phyloP scores from a whole-genome alignment of 1,140 invertebrate genomes.

The Oscheius sp. region DNA sequence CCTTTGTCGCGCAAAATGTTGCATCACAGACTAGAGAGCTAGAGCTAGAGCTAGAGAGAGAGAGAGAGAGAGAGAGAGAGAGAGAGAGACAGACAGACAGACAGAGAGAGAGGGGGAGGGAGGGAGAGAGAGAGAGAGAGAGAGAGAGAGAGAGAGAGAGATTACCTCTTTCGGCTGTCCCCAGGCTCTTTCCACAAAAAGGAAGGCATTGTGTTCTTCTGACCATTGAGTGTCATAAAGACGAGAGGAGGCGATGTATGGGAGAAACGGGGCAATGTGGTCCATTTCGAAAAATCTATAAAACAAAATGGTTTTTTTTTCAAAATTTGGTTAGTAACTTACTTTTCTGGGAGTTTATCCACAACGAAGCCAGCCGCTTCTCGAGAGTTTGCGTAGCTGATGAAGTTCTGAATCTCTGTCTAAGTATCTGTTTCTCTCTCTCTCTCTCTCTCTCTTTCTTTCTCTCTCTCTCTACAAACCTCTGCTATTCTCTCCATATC shows the following conservation, averaged over 20 bases:
- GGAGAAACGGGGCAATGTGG: constrained; percentile 16
- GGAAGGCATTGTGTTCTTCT: constrained; percentile 34
- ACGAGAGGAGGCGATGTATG: constrained; percentile 22
- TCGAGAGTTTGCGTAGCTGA: constrained; percentile 23
- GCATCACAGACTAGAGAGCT: too few relatives aligned
- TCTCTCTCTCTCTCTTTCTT: not conserved
- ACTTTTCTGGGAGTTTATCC: constrained; percentile 26
- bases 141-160: too few relatives aligned
- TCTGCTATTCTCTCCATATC: constrained; percentile 23
- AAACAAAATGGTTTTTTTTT: too few relatives aligned
- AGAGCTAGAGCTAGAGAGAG: too few relatives aligned
- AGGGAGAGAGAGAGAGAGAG: too few relatives aligned
- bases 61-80: too few relatives aligned
- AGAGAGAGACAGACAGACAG: too few relatives aligned
- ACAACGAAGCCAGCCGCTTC: constrained; percentile 25
- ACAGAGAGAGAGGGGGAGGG: too few relatives aligned
- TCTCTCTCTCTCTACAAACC: not conserved
- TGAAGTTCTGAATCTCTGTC: constrained; percentile 30
- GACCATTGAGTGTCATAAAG: constrained; percentile 29
- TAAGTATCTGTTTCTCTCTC: not conserved
- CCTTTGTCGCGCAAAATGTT: too few relatives aligned
- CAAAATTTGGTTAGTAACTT: too few relatives aligned
- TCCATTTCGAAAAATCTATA: constrained; percentile 15
- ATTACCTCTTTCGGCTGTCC: constrained; percentile 38
- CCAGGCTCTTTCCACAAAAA: constrained; percentile 37